phyloP scores from a whole-genome alignment of 2,113 vertebrate species.

The Erythrolamprus reginae region DNA sequence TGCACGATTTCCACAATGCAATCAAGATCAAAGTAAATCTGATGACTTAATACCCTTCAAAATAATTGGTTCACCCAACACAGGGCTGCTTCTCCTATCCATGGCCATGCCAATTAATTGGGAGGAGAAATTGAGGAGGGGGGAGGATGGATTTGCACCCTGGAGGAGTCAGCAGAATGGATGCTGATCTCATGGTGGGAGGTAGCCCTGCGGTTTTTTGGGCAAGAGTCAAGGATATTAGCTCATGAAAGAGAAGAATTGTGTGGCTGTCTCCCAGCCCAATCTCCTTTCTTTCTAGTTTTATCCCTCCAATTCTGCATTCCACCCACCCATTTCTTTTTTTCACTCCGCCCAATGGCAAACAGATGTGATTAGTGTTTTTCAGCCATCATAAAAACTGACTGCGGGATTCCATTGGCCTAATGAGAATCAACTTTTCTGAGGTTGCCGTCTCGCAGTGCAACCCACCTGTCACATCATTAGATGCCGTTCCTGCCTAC shows the following conservation, averaged over 20 bases:
- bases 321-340: neutral
- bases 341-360: conserved; percentile 62
- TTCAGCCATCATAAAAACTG: conserved; percentile 77
- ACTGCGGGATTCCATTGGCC: conserved; percentile 80
- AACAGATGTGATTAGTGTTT: conserved; percentile 83
- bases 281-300: conserved; percentile 10
- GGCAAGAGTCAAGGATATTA: conserved; percentile 80
- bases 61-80: conserved; percentile 94
- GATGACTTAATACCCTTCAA: conserved; percentile 99
- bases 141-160: conserved; percentile 67
- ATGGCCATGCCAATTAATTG: conserved; percentile 78
- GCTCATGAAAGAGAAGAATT: conserved; percentile 69
- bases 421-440: conserved; percentile 89
- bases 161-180: conserved; percentile 77
- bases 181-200: conserved; percentile 72
- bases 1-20: conserved; percentile 99
- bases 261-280: neutral
- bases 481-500: conserved; percentile 79
- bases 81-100: conserved; percentile 82
- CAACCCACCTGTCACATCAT: conserved; percentile 86
- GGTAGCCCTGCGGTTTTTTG: conserved; percentile 77
- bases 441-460: conserved; percentile 81
- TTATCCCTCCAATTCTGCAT: conserved; percentile 11
- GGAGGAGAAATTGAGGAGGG: conserved; percentile 25
- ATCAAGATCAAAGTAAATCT: conserved; percentile 99